Evolutionary conservation across 1,140 invertebrate genomes (phyloP).

Genomic region (Drosophila nebulosa): DNA sequence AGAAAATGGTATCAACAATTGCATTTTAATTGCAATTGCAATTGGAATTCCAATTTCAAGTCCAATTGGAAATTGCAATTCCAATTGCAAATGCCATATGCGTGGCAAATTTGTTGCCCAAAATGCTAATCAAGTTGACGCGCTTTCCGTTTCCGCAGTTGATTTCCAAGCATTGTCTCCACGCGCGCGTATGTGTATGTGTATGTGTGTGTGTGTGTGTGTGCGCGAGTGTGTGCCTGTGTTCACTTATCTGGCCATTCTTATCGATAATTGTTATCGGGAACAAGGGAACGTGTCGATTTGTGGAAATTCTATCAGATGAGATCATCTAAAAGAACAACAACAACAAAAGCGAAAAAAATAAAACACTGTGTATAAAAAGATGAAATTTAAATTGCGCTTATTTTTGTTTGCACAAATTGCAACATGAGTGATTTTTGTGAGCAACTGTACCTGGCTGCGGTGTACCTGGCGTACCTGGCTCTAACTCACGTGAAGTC

Average conservation of each 20-base stretch:
- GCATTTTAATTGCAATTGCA: slow-evolving; percentile 53
- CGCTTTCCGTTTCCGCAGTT: slow-evolving; percentile 37
- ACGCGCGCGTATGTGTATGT: background rate
- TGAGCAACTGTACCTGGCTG: slow-evolving; percentile 41
- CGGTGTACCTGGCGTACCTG: slow-evolving; percentile 21
- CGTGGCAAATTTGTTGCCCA: slow-evolving; percentile 3
- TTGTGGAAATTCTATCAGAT: slow-evolving; percentile 23
- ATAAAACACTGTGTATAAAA: background rate
- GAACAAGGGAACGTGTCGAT: slow-evolving; percentile 25
- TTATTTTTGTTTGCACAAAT: background rate
- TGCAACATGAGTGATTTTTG: slow-evolving; percentile 7
- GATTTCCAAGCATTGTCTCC: slow-evolving; percentile 30
- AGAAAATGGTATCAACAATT: slow-evolving; percentile 23
- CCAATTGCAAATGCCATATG: slow-evolving; percentile 30
- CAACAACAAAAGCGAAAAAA: too few species aligned
- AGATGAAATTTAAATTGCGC: background rate
- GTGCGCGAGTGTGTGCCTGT: background rate
- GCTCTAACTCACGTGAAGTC: slow-evolving; percentile 32
- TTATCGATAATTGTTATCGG: background rate
- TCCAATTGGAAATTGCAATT: slow-evolving; percentile 39
- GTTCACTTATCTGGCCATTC: background rate
- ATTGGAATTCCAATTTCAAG: slow-evolving; percentile 29
- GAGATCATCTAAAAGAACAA: background rate
- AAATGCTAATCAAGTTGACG: slow-evolving; percentile 48
- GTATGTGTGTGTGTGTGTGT: background rate